Base-by-base conservation (phyloP, 2,113 vertebrate species). In the Leiothrix lutea region DNA sequence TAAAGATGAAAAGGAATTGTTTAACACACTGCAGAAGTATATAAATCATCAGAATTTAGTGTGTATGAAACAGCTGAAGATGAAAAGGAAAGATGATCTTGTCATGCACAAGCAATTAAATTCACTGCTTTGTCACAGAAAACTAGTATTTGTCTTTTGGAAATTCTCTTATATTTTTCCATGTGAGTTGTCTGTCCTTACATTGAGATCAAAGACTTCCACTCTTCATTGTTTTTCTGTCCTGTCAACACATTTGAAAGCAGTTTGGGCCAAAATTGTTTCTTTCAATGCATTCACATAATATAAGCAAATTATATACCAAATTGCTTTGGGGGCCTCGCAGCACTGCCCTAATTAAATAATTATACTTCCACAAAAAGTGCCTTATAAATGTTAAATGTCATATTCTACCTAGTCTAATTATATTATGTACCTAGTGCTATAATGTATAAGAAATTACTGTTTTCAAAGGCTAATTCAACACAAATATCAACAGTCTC, bases 351-450 rank as follows among this genome's bases (percentile, higher is more conserved):
- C 8, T 60, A 81, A 94, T 95, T 81, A 94, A 96, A 83, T 81
- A 90, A 91, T 74, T 81, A 67, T 33, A 81, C 17, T 79, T 65
- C 42, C 16, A 67, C 28, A 86, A 84, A 89, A 92, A 81, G 12
- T 74, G 8, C 20, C 36, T 81, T 92, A 78, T 78, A 81, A 86
- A 94, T 72, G 80, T 88, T 94, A 92, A 81, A 86, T 81, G 15
- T 65, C 31, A 53, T 67, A 71, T 61, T 92, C 56, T 71, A 88
- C 62, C 69, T 86, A 77, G 80, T 83, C 45, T 86, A 71, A 78
- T 88, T 90, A 90, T 48, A 51, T 86, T 94, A 86, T 72, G 24
- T 70, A 79, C 61, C 64, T 86, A 74, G 20, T 64, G 12, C n/a
- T 89, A 75, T 75, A 84, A 87, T 75, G 36, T 67, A 79, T 72